Evolutionary conservation across 1,140 invertebrate species (phyloP).

Genomic region (Ephestia elutella): DNA sequence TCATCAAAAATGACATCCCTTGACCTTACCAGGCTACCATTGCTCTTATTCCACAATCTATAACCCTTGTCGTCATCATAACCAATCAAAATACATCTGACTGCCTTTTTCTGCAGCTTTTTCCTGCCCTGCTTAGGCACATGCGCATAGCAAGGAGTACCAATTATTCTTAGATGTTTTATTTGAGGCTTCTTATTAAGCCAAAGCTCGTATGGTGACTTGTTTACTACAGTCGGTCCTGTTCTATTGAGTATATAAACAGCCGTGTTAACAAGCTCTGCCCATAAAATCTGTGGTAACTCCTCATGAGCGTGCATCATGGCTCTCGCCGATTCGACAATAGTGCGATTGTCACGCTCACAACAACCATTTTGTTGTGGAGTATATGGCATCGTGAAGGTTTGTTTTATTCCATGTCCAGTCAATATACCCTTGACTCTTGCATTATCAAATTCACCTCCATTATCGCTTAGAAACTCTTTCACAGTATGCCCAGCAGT

Average conservation of each 20-base stretch:
- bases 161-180: background rate
- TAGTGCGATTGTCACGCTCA: slow-evolving; percentile 1
- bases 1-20: too few species aligned
- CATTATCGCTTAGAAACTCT: slow-evolving; percentile 6
- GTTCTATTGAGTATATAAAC: slow-evolving; percentile 5
- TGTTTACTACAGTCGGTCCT: background rate
- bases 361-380: slow-evolving; percentile 1
- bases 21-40: too few species aligned
- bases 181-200: background rate
- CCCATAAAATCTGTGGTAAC: background rate
- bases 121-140: slow-evolving; percentile 5
- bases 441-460: slow-evolving; percentile 2
- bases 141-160: background rate
- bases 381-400: background rate
- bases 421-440: background rate
- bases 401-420: background rate
- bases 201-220: background rate
- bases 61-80: too few species aligned
- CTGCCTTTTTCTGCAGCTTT: background rate
- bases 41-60: too few species aligned
- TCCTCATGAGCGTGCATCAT: background rate
- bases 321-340: background rate
- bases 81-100: too few species aligned
- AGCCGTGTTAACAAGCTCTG: background rate
- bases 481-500: background rate